Evolutionary conservation across 2,113 vertebrate species (phyloP), one percentile per base, ranked within the genome.

Genomic region (Festucalex cinctus): DNA sequence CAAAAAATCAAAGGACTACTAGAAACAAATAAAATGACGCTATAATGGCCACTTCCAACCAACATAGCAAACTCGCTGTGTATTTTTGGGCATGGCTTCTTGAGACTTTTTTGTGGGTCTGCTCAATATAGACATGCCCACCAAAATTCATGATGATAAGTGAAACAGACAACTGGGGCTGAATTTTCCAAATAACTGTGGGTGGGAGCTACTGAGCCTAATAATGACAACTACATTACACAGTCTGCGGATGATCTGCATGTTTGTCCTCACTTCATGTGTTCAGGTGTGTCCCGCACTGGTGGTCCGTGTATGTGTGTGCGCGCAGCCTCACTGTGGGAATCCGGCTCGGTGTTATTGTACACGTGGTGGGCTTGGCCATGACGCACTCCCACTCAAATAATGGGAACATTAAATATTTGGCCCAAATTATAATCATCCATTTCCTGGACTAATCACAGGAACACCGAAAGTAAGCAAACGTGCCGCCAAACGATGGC

Each of bases 401-500:
- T 91, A 93, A 91, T 91, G 88, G 86, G 87, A 92, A 92, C 83
- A 85, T 91, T 91, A 91, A 91, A 92, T 92, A 92, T 91, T 92
- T 93, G 88, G 87, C 68, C 78, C 24, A 74, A 88, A 90, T 86
- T 83, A 88, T 91, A 90, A 92, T 89, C 88, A 86, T 89, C 84
- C 74, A 76, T 89, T 91, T 92, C 87, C 89, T 79, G 54, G 69
- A 85, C 72, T 68, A 88, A 89, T 87, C 81, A 74, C 81, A 71
- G 61, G 78, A 70, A 88, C 80, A 83, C 83, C 68, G 73, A 77
- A 86, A 83, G 85, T 79, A 88, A 89, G 73, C 81, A 89, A 91
- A 90, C 71, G 78, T 28, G 74, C 69, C 7, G 69, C 78, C 78
- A 68, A 85, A 75, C 66, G 58, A 82, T 75, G 81, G 83, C 75